Percentiles rank a stretch among this genome's conserved stretches.
phyloP scores from a whole-genome alignment of 2,797 vertebrate species.

The Falco naumanni region DNA sequence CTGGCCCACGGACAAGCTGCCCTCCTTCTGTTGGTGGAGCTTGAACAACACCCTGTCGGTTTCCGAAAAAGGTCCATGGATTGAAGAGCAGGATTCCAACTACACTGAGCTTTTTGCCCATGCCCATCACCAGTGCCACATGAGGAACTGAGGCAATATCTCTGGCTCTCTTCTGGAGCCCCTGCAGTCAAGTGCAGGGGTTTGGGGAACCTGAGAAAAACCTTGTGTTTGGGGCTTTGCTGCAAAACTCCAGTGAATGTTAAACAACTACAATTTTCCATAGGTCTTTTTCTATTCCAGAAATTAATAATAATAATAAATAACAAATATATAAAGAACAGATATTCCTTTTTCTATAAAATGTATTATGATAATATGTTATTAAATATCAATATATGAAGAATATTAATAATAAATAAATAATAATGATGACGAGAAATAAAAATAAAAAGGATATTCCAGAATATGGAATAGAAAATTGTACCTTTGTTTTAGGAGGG shows the following conservation, averaged over 20 bases:
- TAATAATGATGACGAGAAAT: no score
- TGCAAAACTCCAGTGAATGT: background rate
- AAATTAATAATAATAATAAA: background rate
- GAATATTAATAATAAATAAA: no score
- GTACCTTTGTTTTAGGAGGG: background rate
- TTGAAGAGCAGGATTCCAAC: background rate
- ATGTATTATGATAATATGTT: no score
- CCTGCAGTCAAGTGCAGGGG: accelerated
- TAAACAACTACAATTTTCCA: background rate
- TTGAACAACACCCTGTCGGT: background rate
- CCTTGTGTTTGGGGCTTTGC: background rate
- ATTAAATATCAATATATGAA: no score
- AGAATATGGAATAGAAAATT: background rate
- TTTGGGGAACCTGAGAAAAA: background rate
- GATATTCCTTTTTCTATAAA: no score
- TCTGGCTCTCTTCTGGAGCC: background rate
- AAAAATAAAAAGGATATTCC: no score
- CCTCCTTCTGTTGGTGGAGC: background rate
- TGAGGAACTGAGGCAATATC: background rate
- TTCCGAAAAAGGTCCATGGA: background rate
- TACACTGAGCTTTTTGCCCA: background rate
- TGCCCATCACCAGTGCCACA: background rate
- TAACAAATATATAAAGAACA: no score
- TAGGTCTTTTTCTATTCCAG: background rate
- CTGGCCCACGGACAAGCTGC: background rate